Base-by-base conservation (phyloP, 2,888 invertebrate genomes). In the Lasioglossum marginatum region DNA sequence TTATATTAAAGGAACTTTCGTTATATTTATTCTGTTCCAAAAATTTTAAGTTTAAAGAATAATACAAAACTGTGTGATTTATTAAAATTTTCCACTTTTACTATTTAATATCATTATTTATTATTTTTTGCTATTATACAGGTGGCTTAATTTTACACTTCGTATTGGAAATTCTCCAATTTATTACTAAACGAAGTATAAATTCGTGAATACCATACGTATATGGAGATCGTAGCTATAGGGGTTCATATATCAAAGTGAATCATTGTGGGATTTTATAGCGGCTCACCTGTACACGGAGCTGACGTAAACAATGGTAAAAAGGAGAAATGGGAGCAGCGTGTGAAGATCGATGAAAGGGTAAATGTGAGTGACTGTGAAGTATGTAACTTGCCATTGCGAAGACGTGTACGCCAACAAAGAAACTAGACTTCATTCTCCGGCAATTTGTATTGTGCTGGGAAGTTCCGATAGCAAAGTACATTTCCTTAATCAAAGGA, bases 341-440 rank as follows among this genome's bases (percentile, higher is more conserved):
- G 72, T 6, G 60, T 66, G 77, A 79, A 81, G 85, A 85, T 87
- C 78, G 79, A 80, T 79, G 77, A 71, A 74, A 86, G 77, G 75
- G 82, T 81, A 88, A 88, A 88, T 80, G 88, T 83, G 81, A 81
- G 87, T 88, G 87, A 90, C 88, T 90, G 81, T 91, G 89, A 92
- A 92, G 91, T 90, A 92, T 92, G 90, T 91, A 88, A 82, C 88
- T 76, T 81, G 81, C 87, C 85, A 85, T 92, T 89, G 91, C 91
- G 83, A 91, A 90, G 91, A 89, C 88, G 84, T 90, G 88, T 87
- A 88, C 76, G 70, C 70, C 68, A 45, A 52, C 78, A 34, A 80
- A 81, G 75, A 86, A 87, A 87, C 85, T 81, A 37, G 68, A 68
- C 68, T 23, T 68, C 34, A 68, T 68, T 68, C 68, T 68, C 23